phyloP scores from a whole-genome alignment of 1,140 invertebrate genomes.

The Polypedilum vanderplanki region DNA sequence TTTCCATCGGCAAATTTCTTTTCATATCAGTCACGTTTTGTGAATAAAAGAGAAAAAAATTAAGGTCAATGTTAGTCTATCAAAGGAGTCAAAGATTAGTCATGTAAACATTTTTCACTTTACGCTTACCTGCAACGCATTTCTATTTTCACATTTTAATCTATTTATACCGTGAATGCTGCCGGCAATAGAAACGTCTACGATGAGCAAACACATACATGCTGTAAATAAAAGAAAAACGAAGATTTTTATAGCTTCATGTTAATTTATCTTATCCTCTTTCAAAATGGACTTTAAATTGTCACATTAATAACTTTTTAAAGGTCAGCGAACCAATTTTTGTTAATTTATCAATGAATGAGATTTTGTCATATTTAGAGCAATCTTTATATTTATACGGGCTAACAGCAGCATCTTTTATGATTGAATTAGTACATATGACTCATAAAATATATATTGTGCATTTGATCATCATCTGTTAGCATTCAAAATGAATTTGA shows the following conservation, averaged over 20 bases:
- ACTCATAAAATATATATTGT: not conserved
- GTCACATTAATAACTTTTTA: not conserved
- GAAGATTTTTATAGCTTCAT: not conserved
- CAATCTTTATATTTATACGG: not conserved
- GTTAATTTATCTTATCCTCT: conserved; percentile 18
- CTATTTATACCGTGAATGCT: conserved; percentile 26
- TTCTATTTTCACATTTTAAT: conserved; percentile 29
- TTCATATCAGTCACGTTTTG: conserved; percentile 4
- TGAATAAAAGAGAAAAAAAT: not conserved
- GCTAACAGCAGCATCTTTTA: not conserved
- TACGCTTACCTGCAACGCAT: conserved; percentile 26
- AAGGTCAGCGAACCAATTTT: conserved; percentile 9
- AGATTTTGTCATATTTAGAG: not conserved
- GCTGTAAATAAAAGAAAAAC: not conserved
- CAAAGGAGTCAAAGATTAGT: not conserved
- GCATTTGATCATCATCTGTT: not conserved
- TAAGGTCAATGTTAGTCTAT: conserved; percentile 16
- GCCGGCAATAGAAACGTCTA: not conserved
- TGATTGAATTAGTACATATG: not conserved
- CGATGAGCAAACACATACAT: not conserved
- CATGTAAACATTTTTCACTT: not conserved
- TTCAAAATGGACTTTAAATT: conserved; percentile 19
- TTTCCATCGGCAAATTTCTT: not conserved
- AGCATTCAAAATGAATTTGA: not conserved
- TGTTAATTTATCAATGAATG: conserved; percentile 13